Evolutionary conservation across 2,113 vertebrate genomes (phyloP), one percentile per base, ranked within the genome.

Genomic region (Elanus axillaris): DNA sequence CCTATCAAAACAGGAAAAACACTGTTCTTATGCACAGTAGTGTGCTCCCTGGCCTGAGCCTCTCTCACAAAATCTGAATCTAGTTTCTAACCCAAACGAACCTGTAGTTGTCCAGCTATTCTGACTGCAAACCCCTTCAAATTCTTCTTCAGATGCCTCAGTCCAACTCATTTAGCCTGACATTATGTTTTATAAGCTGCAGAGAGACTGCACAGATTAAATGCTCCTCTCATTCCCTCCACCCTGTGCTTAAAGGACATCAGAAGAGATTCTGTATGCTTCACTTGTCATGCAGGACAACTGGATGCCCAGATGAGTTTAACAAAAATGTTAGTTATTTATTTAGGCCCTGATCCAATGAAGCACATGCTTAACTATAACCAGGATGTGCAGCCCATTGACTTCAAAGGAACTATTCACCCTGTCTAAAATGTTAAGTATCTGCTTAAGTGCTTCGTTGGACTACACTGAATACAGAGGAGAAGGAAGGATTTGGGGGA

Each of bases 391-490:
- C 95, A 95, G 94, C 91, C 81, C 11, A 48, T 14, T 88, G 74
- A 97, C 94, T 96, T 97, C 95, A 97, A 97, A 97, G 67, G 94
- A 95, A 74, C 62, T 67, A 34, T 76, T 92, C 84, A 69, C 81
- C 55, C 91, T 95, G 81, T 87, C 93, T 95, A 93, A 95, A 96
- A 92, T 63, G 91, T 91, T 27, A 93, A 97, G 52, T 76, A 86
- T 90, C 93, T 94, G 88, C 88, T 77, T 77, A 96, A 95, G 94
- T 86, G 89, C 84, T 90, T 93, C 93, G 47, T 56, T 94, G 77
- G 71, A 77, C 71, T 88, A 56, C 81, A 58, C 11, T 81, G 95
- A 89, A 90, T 25, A 32, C 50, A 88, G 85, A 82, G 64, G 43
- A 86, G 75, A 66, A 60, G 76, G 71, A 16, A 79, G 71, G 64